A percentile compares a stretch with the other conserved stretches of the same genome.
Conservation (phyloP, 2,113 vertebrate species). For the Tychaedon coryphoeus region DNA sequence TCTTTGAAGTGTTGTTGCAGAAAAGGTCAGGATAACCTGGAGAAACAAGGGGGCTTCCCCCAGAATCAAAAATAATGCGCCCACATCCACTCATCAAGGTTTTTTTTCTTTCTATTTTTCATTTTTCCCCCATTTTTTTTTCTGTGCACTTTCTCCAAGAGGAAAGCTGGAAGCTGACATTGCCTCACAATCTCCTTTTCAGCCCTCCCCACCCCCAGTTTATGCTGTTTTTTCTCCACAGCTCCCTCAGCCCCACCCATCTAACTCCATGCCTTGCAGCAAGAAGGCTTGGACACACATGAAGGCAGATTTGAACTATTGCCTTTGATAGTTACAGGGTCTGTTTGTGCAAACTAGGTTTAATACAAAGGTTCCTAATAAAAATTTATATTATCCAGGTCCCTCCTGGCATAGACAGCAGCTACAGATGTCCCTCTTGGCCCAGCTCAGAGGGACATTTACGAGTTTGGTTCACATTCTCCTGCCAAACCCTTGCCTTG, state of each 20-base stretch:
- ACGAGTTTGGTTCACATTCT: not conserved
- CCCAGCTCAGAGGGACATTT: not conserved
- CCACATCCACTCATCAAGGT: not conserved
- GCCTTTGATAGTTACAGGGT: not conserved
- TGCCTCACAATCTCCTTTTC: not conserved
- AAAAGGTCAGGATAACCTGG: not conserved
- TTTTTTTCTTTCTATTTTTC: not conserved
- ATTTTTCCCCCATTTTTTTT: not conserved
- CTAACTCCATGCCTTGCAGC: not conserved
- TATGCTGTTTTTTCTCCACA: not conserved
- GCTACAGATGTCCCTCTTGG: not conserved
- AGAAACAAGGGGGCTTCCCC: too few relatives aligned
- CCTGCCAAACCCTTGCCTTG: not conserved
- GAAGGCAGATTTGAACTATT: not conserved
- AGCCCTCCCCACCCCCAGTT: not conserved
- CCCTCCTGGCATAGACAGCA: not conserved
- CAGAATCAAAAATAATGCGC: not conserved
- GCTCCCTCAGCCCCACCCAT: not conserved
- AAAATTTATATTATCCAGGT: not conserved
- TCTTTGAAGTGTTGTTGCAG: not conserved
- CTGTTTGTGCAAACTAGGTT: not conserved
- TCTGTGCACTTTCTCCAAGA: not conserved
- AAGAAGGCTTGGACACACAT: not conserved
- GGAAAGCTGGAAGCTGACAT: not conserved
- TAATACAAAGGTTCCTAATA: not conserved